These are phyloP conservation scores for Merodon equestris DNA, from an alignment of 2,888 invertebrate species.

Conservation along the genomic window DNA sequence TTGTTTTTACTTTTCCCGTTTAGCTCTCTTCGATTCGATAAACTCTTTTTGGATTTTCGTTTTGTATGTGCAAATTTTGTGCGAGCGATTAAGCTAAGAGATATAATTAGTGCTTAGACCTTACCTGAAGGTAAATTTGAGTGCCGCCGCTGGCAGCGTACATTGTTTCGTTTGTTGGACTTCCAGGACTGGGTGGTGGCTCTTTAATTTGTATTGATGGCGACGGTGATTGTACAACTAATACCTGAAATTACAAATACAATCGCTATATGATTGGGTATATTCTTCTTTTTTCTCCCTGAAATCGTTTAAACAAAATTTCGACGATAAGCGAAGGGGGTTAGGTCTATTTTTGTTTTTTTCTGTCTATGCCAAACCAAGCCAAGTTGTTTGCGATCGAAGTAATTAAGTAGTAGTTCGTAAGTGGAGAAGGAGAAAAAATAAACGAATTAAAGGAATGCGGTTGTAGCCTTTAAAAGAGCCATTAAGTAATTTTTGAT, in stretches of 20 bases:
- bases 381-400: slow-evolving; percentile 34
- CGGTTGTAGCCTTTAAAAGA: slow-evolving; percentile 37
- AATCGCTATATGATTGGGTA: no score
- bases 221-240: slow-evolving; percentile 77
- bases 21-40: slow-evolving; percentile 19
- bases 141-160: slow-evolving; percentile 79
- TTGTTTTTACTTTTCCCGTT: no score
- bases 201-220: slow-evolving; percentile 77
- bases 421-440: slow-evolving; percentile 31
- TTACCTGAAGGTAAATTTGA: slow-evolving; percentile 79
- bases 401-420: slow-evolving; percentile 25
- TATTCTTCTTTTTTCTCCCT: no score
- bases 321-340: no score
- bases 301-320: no score
- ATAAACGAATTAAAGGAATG: slow-evolving; percentile 19
- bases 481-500: slow-evolving; percentile 40
- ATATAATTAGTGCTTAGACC: slow-evolving; percentile 41
- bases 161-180: slow-evolving; percentile 77
- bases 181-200: slow-evolving; percentile 77
- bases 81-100: slow-evolving; percentile 21
- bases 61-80: slow-evolving; percentile 64
- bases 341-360: slow-evolving; percentile 23
- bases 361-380: slow-evolving; percentile 4
- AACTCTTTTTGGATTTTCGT: slow-evolving; percentile 26
- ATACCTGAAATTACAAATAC: slow-evolving; percentile 73